These are phyloP conservation scores for Myiotriccus ornatus DNA, from an alignment of 2,797 vertebrate genomes.

Conservation along the genomic window DNA sequence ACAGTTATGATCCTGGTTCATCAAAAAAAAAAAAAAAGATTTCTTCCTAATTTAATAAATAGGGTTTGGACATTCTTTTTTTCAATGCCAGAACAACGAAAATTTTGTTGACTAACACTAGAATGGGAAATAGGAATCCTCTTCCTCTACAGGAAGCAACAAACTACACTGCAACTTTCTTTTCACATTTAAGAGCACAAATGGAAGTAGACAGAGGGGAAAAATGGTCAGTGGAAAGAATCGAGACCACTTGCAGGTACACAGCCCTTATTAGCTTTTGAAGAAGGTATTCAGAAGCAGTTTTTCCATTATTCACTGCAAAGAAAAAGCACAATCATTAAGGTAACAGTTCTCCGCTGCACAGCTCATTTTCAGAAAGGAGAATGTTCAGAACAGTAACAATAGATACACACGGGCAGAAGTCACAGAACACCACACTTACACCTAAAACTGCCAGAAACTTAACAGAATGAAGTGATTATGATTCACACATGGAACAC, in stretches of 20 bases:
- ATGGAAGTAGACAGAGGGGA: rapidly evolving
- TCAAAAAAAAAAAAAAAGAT: background rate
- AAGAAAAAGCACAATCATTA: background rate
- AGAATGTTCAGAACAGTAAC: background rate
- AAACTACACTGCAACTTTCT: background rate
- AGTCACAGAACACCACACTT: background rate
- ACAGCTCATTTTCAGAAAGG: background rate
- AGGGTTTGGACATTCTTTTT: background rate
- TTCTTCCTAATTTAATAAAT: background rate
- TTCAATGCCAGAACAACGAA: background rate
- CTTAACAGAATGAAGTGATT: background rate
- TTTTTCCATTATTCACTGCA: background rate
- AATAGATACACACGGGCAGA: background rate
- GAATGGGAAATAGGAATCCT: background rate
- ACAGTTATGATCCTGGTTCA: background rate
- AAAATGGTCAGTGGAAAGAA: background rate
- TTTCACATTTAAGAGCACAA: background rate
- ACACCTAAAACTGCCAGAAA: background rate
- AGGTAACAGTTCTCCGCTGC: background rate
- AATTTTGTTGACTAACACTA: background rate
- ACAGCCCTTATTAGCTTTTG: background rate
- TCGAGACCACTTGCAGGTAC: background rate
- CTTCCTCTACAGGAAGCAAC: background rate
- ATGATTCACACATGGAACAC: background rate
- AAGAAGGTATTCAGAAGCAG: background rate